phyloP scores from a whole-genome alignment of 2,888 invertebrate genomes.

The Acanthosepion pharaonis region DNA sequence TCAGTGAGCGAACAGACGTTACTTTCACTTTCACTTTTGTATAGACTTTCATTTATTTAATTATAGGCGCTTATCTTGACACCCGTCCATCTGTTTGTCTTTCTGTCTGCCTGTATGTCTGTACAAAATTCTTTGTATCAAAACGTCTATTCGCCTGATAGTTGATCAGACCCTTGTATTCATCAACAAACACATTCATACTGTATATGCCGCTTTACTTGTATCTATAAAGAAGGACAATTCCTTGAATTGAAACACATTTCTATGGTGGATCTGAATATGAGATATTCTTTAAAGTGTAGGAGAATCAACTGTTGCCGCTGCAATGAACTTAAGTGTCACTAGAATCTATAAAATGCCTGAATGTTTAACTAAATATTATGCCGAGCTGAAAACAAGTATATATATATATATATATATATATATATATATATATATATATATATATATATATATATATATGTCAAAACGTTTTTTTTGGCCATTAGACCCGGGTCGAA shows the following conservation, averaged over 20 bases:
- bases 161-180: background rate
- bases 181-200: background rate
- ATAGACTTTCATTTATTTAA: constrained; percentile 6
- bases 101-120: background rate
- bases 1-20: background rate
- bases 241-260: background rate
- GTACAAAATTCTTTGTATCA: background rate
- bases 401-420: background rate
- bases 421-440: background rate
- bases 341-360: background rate
- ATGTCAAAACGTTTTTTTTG: background rate
- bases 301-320: background rate
- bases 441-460: background rate
- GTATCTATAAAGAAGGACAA: background rate
- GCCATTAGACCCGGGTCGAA: too few species aligned
- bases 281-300: background rate
- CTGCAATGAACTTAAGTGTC: background rate
- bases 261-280: background rate
- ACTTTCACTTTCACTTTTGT: background rate
- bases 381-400: background rate
- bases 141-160: background rate
- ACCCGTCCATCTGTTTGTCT: background rate
- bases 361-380: background rate
- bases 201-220: background rate
- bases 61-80: constrained; percentile 2